phyloP scores from a whole-genome alignment of 2,797 vertebrate species.

The Falco concolor region DNA sequence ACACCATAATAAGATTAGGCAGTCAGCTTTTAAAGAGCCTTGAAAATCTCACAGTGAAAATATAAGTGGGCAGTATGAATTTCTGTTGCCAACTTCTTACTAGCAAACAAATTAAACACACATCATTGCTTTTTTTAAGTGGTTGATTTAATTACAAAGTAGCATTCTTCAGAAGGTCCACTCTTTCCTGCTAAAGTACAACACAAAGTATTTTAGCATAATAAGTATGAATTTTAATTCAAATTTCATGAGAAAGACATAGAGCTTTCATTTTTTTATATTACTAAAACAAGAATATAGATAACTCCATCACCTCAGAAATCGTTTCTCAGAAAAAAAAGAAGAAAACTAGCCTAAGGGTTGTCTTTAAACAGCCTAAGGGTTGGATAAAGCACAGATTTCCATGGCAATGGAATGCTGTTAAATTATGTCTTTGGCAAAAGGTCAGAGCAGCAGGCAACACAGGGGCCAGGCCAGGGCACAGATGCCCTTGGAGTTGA shows the following conservation, averaged over 20 bases:
- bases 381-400: neutral
- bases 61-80: neutral
- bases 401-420: neutral
- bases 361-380: neutral
- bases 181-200: neutral
- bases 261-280: neutral
- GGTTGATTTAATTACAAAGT: neutral
- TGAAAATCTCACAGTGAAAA: neutral
- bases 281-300: neutral
- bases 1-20: neutral
- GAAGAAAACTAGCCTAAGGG: neutral
- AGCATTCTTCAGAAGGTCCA: neutral
- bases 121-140: neutral
- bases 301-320: neutral
- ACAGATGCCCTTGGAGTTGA: rapidly evolving
- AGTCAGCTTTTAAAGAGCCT: neutral
- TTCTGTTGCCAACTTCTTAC: neutral
- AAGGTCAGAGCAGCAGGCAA: neutral
- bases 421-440: neutral
- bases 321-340: neutral
- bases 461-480: neutral
- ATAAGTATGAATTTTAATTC: neutral
- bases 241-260: neutral
- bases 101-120: neutral
- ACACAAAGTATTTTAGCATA: neutral